Evolutionary conservation across 1,140 invertebrate genomes (phyloP).

Genomic region (Asobara japonica): DNA sequence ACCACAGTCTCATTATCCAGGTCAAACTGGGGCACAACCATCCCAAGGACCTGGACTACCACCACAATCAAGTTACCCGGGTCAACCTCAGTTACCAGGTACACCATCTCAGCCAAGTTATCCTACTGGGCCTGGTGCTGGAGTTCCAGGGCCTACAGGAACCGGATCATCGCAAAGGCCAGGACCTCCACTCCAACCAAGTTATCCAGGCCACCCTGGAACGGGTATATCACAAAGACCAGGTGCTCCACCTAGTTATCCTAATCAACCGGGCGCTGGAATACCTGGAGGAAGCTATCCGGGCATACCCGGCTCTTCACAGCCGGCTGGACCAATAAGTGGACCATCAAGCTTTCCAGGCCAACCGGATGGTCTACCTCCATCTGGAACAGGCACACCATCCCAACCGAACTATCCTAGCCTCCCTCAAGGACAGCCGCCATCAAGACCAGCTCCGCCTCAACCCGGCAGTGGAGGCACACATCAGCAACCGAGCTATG

Average conservation of each 20-base stretch:
- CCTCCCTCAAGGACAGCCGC: constrained; percentile 24
- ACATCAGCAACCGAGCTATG: too few species aligned
- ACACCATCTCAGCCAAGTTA: background rate
- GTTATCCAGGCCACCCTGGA: constrained; percentile 8
- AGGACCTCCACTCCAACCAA: background rate
- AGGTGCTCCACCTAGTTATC: constrained; percentile 47
- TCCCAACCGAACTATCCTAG: constrained; percentile 34
- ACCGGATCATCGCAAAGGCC: constrained; percentile 39
- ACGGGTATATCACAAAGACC: constrained; percentile 28
- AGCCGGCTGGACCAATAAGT: too few species aligned
- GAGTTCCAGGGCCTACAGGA: background rate
- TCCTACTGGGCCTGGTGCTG: background rate
- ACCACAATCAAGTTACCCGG: constrained; percentile 46
- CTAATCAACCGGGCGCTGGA: background rate
- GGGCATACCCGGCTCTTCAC: constrained; percentile 43
- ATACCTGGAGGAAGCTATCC: too few species aligned
- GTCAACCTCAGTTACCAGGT: constrained; percentile 20
- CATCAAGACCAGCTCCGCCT: background rate
- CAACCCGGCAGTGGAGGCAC: too few species aligned
- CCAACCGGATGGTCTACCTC: background rate
- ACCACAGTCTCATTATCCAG: constrained; percentile 27
- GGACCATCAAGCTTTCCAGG: too few species aligned
- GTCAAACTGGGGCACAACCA: background rate
- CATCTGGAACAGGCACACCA: constrained; percentile 37
- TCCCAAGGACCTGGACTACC: constrained; percentile 29